phyloP scores from a whole-genome alignment of 2,888 invertebrate genomes.

The Mesoligia furuncula region DNA sequence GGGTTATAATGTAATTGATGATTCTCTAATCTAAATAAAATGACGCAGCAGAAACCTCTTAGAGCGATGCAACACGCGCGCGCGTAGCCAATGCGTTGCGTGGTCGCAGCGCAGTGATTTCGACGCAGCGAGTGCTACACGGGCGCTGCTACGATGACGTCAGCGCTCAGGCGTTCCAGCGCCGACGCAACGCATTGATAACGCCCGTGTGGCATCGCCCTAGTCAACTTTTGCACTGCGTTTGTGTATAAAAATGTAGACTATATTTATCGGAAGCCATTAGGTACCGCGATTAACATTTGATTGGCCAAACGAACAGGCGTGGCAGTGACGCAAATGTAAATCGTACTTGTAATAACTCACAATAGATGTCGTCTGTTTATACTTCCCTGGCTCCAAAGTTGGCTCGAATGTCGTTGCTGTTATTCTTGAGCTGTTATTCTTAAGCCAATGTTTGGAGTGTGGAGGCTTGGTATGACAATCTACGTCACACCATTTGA shows the following conservation, averaged over 20 bases:
- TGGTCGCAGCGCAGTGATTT: neutral
- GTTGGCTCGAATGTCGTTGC: constrained; percentile 14
- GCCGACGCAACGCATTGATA: neutral
- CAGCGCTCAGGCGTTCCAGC: neutral
- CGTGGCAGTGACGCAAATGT: constrained; percentile 58
- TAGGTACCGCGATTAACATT: constrained; percentile 19
- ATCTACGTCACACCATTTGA: neutral
- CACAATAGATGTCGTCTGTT: constrained; percentile 9
- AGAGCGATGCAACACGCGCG: neutral
- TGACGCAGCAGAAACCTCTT: neutral
- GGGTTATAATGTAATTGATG: neutral
- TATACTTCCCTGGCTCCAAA: constrained; percentile 17
- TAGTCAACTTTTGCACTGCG: neutral
- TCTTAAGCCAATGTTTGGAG: neutral
- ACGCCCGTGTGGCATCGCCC: neutral
- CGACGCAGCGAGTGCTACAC: neutral
- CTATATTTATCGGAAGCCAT: constrained; percentile 10
- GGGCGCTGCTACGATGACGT: neutral
- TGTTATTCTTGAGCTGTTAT: neutral
- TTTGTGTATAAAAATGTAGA: neutral
- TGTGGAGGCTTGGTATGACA: constrained; percentile 2
- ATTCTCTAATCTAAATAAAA: neutral
- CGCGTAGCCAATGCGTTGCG: neutral
- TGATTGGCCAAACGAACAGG: constrained; percentile 54
- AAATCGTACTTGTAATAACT: constrained; percentile 30